Base-by-base conservation (phyloP, 1,140 invertebrate genomes). In the Argopecten irradians region DNA sequence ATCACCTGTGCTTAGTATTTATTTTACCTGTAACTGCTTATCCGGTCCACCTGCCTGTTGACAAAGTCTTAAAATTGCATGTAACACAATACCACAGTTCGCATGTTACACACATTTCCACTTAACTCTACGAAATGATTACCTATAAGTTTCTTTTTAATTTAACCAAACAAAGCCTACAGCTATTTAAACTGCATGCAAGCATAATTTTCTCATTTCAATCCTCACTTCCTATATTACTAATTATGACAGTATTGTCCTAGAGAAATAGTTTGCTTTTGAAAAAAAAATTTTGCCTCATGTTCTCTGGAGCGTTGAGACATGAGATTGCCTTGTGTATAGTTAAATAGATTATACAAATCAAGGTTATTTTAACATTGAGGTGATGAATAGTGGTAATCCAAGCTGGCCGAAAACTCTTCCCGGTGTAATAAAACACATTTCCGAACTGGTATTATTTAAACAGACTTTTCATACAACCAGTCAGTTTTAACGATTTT, bases 221-320 rank as follows among this genome's bases (percentile, higher is more conserved):
- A n/a, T n/a, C n/a, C n/a, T 55, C 43, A 55, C 16, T 55, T 19
- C 43, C 22, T 2, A 11, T 19, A 55, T 19, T 55, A 22, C 43
- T 55, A 11, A 55, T 55, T 22, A 55, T 55, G 14, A 22, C 22
- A 55, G 16, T 22, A 11, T 19, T 55, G 14, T 55, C 14, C 22
- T 55, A 55, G 3, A 55, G 43, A 55, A 55, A 55, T 11, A 55
- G 22, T 22, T 55, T n/a, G n/a, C n/a, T n/a, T n/a, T n/a, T n/a
- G n/a, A n/a, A n/a, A n/a, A n/a, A n/a, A n/a, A n/a, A n/a, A n/a
- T n/a, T n/a, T n/a, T n/a, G n/a, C n/a, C n/a, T n/a, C n/a, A n/a
- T 71, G n/a, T 71, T 71, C 55, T 71, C 19, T 71, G 55, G 55
- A 71, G 55, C 55, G n/a, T 71, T n/a, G 55, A 71, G 22, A 71